A percentile compares a stretch with the other conserved stretches of the same genome.
These are phyloP conservation scores for Eudasyphora cyanicolor DNA, from an alignment of 2,888 invertebrate species.

Conservation along the genomic window DNA sequence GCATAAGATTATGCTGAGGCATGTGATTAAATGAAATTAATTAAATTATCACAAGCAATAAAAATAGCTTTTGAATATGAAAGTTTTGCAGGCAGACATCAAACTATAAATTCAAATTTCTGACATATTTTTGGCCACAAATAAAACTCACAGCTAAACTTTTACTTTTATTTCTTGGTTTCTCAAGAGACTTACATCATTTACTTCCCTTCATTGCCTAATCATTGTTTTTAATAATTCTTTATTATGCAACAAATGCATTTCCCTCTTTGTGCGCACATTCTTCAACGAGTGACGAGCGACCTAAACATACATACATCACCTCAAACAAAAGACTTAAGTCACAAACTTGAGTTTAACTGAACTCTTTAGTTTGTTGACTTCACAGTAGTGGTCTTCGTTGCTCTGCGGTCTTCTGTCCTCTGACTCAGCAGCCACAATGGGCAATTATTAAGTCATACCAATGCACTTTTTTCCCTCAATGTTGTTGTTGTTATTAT, in stretches of 20 bases:
- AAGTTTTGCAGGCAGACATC: background rate
- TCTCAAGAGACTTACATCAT: background rate
- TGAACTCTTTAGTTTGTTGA: background rate
- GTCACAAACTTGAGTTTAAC: conserved; percentile 19
- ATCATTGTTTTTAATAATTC: background rate
- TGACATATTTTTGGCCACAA: background rate
- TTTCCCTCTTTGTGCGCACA: background rate
- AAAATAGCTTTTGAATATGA: background rate
- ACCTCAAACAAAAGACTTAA: conserved; percentile 24
- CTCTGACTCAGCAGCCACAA: conserved; percentile 15
- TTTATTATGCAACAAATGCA: background rate
- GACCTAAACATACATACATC: too few species aligned
- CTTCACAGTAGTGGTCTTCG: background rate
- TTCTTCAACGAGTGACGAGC: too few species aligned
- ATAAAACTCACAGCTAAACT: background rate
- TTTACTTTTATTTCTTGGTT: background rate
- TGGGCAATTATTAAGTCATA: conserved; percentile 17
- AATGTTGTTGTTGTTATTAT: background rate
- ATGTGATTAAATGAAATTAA: background rate
- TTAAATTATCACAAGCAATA: background rate
- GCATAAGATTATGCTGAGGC: background rate
- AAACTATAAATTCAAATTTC: background rate
- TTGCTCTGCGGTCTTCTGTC: background rate
- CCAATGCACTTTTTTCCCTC: background rate
- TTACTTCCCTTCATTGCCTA: background rate